Conservation (phyloP, 2,113 vertebrate species). For the Odobenus rosmarus region DNA sequence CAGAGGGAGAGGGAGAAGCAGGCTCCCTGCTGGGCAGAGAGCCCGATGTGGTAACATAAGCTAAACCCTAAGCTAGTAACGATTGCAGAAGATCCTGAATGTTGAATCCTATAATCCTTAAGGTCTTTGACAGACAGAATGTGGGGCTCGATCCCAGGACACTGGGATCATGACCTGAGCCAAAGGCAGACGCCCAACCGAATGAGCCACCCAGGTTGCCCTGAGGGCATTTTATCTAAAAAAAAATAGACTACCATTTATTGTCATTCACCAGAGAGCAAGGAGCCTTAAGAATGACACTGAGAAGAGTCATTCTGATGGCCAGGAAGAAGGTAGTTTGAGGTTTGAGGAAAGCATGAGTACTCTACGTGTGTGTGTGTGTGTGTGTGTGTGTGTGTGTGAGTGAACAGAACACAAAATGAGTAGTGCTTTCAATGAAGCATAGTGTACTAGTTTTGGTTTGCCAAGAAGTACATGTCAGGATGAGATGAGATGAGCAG, state of each 20-base stretch:
- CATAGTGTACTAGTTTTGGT: neutral
- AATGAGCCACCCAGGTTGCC: too few relatives aligned
- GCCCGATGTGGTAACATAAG: too few relatives aligned
- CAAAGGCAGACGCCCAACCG: too few relatives aligned
- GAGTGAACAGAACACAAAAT: neutral
- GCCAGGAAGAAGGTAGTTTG: neutral
- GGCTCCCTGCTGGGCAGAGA: too few relatives aligned
- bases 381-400: neutral
- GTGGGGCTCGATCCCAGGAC: too few relatives aligned
- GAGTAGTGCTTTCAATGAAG: neutral
- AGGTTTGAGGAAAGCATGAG: neutral
- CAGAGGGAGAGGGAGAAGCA: too few relatives aligned
- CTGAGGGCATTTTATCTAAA: neutral
- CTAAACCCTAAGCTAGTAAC: too few relatives aligned
- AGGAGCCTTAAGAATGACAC: neutral
- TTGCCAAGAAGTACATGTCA: slow-evolving; percentile 10
- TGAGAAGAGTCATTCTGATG: neutral
- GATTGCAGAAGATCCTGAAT: too few relatives aligned
- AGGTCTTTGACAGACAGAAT: too few relatives aligned
- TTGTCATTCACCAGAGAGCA: neutral
- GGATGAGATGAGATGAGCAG: neutral
- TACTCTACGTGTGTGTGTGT: neutral
- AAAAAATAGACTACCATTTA: neutral
- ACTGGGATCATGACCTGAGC: too few relatives aligned
- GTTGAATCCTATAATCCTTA: too few relatives aligned